Conservation (phyloP, 1,140 invertebrate species). For the Neomicropteryx cornuta region DNA sequence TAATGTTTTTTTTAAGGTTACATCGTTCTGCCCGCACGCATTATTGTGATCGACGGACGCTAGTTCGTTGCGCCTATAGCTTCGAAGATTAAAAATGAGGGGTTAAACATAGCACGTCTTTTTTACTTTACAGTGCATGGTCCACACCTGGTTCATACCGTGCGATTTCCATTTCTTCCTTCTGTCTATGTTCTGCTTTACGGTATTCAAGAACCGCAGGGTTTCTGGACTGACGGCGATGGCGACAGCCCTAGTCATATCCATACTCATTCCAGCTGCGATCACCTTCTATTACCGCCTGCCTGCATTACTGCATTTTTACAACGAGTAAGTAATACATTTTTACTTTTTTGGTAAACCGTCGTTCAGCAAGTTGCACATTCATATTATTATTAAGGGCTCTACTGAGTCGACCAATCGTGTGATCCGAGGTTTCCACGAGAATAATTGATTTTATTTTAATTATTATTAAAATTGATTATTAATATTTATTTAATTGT, state of each 20-base stretch:
- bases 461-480: no score
- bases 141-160: conserved; percentile 57
- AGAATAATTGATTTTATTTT: no score
- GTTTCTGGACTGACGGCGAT: conserved; percentile 8
- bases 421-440: no score
- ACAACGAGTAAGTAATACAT: conserved; percentile 21
- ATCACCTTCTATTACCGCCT: conserved; percentile 22
- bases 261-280: conserved; percentile 21
- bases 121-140: conserved; percentile 45
- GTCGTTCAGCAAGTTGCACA: no score
- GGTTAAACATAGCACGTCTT: background rate
- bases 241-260: conserved; percentile 12
- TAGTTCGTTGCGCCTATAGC: no score
- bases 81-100: no score
- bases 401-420: background rate
- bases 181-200: conserved; percentile 41
- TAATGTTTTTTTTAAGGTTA: no score
- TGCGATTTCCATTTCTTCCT: conserved; percentile 59
- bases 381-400: no score
- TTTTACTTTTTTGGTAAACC: no score
- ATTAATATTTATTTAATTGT: no score
- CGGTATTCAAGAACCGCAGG: conserved; percentile 26
- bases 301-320: conserved; percentile 24
- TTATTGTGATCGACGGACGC: no score
- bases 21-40: no score